Conservation (phyloP, 2,113 vertebrate species). For the Gymnobelideus leadbeateri region DNA sequence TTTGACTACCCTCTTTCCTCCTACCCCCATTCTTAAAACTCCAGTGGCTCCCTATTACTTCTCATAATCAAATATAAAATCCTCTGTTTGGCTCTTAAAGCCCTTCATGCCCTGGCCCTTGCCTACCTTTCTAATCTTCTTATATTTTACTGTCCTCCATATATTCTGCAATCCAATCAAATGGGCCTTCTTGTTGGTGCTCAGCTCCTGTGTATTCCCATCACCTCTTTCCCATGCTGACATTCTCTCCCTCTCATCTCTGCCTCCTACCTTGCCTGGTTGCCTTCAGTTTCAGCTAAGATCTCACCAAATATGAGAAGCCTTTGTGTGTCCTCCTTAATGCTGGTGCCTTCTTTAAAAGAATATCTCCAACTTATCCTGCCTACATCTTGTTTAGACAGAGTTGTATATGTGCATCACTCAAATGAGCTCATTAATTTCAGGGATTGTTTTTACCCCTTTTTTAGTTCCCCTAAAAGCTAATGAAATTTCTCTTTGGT, state of each 20-base stretch:
- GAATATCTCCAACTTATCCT: neutral
- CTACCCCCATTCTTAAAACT: neutral
- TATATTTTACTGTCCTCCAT: neutral
- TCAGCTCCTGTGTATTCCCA: neutral
- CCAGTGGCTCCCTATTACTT: neutral
- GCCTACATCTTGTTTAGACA: neutral
- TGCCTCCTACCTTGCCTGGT: neutral
- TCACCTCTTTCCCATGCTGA: neutral
- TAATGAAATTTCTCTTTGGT: slow-evolving; percentile 65
- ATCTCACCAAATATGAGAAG: neutral
- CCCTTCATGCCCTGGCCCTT: no score
- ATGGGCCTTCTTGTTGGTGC: neutral
- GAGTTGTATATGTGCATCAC: neutral
- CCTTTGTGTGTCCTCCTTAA: neutral
- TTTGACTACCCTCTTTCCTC: neutral
- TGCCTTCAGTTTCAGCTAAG: neutral
- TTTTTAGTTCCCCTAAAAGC: slow-evolving; percentile 3
- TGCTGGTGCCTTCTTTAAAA: neutral
- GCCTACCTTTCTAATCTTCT: neutral
- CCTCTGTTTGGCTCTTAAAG: neutral
- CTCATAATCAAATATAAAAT: neutral
- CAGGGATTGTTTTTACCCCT: slow-evolving; percentile 44
- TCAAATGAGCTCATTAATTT: neutral
- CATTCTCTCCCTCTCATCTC: neutral
- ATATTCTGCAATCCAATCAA: neutral